Percentiles rank a stretch among this genome's conserved stretches.
phyloP scores from a whole-genome alignment of 2,113 vertebrate species.

The Oxygymnocypris stewartii region DNA sequence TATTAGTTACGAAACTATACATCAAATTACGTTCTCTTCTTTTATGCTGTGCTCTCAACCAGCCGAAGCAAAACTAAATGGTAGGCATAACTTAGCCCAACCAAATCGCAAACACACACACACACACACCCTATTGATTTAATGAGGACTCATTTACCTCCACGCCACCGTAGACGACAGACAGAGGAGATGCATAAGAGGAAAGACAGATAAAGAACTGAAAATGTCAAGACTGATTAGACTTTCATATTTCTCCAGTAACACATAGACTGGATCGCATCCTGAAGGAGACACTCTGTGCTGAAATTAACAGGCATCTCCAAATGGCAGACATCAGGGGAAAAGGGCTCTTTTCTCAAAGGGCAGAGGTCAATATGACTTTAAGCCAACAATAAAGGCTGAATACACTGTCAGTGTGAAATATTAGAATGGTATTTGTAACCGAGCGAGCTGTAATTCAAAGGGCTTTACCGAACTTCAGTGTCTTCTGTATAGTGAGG shows the following conservation, averaged over 20 bases:
- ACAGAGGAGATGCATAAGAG: slow-evolving; percentile 19
- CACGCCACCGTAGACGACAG: background rate
- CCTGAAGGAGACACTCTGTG: background rate
- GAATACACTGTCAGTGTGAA: slow-evolving; percentile 10
- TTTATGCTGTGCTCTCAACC: background rate
- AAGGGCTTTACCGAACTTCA: slow-evolving; percentile 23
- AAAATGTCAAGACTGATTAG: slow-evolving; percentile 60
- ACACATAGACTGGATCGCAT: slow-evolving; percentile 3
- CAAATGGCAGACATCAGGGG: slow-evolving; percentile 57
- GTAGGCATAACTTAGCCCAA: slow-evolving; percentile 4
- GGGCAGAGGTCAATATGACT: slow-evolving; percentile 38
- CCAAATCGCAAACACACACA: slow-evolving; percentile 6
- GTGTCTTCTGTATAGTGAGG: background rate
- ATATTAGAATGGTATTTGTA: background rate
- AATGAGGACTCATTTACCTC: slow-evolving; percentile 38
- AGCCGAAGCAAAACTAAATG: slow-evolving; percentile 20
- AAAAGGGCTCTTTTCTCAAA: slow-evolving; percentile 29
- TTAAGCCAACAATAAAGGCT: slow-evolving; percentile 41
- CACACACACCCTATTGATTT: slow-evolving; percentile 23
- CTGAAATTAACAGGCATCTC: slow-evolving; percentile 39
- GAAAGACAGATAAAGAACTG: slow-evolving; percentile 48
- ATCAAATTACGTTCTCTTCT: slow-evolving; percentile 1
- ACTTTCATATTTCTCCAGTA: slow-evolving; percentile 42
- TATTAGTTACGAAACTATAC: slow-evolving; percentile 6
- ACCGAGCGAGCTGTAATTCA: slow-evolving; percentile 37